Evolutionary conservation across 2,113 vertebrate species (phyloP).

Genomic region (Canis aureus): DNA sequence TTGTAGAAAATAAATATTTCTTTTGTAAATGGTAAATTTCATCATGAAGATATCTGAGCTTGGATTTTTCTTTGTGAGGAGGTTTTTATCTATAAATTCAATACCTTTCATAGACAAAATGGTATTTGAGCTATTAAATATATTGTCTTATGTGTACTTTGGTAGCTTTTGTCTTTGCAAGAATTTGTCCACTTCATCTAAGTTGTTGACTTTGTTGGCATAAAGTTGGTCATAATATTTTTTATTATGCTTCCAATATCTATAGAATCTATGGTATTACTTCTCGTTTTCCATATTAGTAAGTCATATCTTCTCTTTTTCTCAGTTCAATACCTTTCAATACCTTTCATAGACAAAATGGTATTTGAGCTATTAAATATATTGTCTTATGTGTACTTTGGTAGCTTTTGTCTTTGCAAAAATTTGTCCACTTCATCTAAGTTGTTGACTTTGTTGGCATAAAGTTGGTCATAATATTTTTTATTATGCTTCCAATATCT

Average conservation of each 20-base stretch:
- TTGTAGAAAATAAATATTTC: background rate
- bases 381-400: background rate
- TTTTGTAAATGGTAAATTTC: background rate
- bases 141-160: background rate
- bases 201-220: background rate
- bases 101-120: background rate
- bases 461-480: background rate
- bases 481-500: background rate
- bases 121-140: background rate
- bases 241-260: background rate
- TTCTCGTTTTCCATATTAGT: background rate
- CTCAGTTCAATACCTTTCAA: too few species aligned
- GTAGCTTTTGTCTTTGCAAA: background rate
- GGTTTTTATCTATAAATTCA: background rate
- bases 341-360: background rate
- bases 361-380: background rate
- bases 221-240: background rate
- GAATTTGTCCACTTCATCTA: background rate
- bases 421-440: background rate
- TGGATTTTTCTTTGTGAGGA: background rate
- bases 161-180: background rate
- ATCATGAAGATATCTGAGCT: background rate
- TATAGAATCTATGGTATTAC: background rate
- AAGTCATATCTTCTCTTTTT: background rate
- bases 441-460: background rate